Percentiles rank a stretch among this genome's conserved stretches.
Conservation (phyloP, 2,113 vertebrate genomes). For the Meriones unguiculatus region DNA sequence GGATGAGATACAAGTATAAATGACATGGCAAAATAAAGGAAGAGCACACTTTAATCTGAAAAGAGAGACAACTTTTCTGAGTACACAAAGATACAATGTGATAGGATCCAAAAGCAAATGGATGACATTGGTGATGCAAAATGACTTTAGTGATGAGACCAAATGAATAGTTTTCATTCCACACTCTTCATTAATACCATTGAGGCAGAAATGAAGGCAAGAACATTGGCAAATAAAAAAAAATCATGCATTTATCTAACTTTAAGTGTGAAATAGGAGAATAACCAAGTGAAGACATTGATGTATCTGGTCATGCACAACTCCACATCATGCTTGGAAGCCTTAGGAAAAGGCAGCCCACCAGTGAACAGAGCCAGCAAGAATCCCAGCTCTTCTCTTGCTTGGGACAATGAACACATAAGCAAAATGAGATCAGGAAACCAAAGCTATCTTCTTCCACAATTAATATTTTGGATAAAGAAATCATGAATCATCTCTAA, state of each 20-base stretch:
- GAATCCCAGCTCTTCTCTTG: conserved; percentile 28
- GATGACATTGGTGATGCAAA: neutral
- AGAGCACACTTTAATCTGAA: conserved; percentile 21
- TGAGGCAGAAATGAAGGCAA: neutral
- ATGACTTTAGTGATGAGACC: conserved; percentile 51
- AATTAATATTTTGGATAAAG: conserved; percentile 51
- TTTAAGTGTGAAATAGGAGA: conserved; percentile 27
- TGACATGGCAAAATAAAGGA: neutral
- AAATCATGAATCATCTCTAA: conserved; percentile 38
- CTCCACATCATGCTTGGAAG: neutral
- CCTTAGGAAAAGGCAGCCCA: neutral
- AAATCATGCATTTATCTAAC: neutral
- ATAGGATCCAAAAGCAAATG: conserved; percentile 1
- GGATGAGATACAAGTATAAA: conserved; percentile 58
- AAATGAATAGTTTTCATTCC: conserved; percentile 6
- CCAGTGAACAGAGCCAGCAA: neutral
- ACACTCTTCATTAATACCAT: neutral
- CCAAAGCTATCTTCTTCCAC: conserved; percentile 33
- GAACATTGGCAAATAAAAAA: neutral
- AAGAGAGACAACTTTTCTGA: conserved; percentile 8
- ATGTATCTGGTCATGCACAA: neutral
- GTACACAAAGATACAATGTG: neutral
- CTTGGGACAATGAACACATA: neutral
- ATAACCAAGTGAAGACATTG: neutral
- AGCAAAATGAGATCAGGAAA: conserved; percentile 13